These are phyloP conservation scores for Antechinus stuartii DNA, from an alignment of 2,113 vertebrate genomes.

Conservation along the genomic window DNA sequence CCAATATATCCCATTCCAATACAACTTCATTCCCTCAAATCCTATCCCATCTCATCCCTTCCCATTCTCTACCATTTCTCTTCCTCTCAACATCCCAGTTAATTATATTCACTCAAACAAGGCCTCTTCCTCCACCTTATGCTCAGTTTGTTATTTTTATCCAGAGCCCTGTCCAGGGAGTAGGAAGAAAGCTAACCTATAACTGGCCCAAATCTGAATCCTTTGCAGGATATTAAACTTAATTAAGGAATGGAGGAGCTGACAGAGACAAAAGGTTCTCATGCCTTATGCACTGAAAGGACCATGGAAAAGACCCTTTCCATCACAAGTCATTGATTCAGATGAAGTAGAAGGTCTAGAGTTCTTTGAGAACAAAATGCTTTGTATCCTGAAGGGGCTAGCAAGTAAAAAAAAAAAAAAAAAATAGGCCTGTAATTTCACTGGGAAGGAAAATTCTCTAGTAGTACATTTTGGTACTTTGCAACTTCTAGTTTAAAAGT, in stretches of 20 bases:
- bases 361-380: background rate
- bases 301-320: background rate
- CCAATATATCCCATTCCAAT: too few relatives aligned
- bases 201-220: background rate
- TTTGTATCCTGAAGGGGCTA: background rate
- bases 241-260: background rate
- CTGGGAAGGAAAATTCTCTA: background rate
- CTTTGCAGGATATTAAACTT: background rate
- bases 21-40: too few relatives aligned
- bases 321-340: background rate
- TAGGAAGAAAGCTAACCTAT: background rate
- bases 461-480: background rate
- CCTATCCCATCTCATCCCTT: background rate
- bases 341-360: background rate
- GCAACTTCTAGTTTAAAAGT: background rate
- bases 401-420: background rate
- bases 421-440: background rate
- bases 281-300: background rate
- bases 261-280: background rate
- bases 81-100: background rate
- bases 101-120: background rate
- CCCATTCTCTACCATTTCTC: background rate
- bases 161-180: background rate
- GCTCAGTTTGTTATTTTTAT: background rate
- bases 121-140: background rate